Evolutionary conservation across 2,113 vertebrate genomes (phyloP).

Genomic region (Trinectes maculatus): DNA sequence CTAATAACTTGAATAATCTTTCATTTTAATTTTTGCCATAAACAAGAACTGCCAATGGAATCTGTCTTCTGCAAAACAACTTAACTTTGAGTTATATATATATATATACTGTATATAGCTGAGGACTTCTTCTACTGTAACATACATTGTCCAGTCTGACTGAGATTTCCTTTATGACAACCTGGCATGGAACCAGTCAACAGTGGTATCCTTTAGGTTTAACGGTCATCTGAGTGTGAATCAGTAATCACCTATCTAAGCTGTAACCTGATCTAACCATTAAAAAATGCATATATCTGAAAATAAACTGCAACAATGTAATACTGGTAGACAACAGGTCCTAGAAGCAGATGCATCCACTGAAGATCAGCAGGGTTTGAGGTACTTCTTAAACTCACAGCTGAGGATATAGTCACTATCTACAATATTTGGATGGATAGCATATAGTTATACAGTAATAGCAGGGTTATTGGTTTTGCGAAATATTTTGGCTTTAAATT

Average conservation of each 20-base stretch:
- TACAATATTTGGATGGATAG: slow-evolving; percentile 80
- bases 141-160: slow-evolving; percentile 9
- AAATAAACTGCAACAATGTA: slow-evolving; percentile 60
- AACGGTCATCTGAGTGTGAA: slow-evolving; percentile 38
- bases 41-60: slow-evolving; percentile 37
- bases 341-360: slow-evolving; percentile 68
- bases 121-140: slow-evolving; percentile 49
- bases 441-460: slow-evolving; percentile 69
- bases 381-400: slow-evolving; percentile 77
- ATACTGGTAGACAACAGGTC: slow-evolving; percentile 56
- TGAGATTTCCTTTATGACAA: slow-evolving; percentile 37
- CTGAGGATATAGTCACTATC: slow-evolving; percentile 72
- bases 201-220: slow-evolving; percentile 48
- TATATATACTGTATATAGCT: slow-evolving; percentile 4
- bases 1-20: not conserved
- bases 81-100: not conserved
- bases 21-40: too few species aligned
- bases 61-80: slow-evolving; percentile 30
- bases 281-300: slow-evolving; percentile 75
- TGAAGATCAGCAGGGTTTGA: slow-evolving; percentile 69
- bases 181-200: slow-evolving; percentile 53
- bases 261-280: slow-evolving; percentile 64
- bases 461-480: slow-evolving; percentile 58
- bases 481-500: slow-evolving; percentile 72
- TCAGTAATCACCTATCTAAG: slow-evolving; percentile 30